Base-by-base conservation (phyloP, 2,797 vertebrate genomes). In the Chanos chanos region DNA sequence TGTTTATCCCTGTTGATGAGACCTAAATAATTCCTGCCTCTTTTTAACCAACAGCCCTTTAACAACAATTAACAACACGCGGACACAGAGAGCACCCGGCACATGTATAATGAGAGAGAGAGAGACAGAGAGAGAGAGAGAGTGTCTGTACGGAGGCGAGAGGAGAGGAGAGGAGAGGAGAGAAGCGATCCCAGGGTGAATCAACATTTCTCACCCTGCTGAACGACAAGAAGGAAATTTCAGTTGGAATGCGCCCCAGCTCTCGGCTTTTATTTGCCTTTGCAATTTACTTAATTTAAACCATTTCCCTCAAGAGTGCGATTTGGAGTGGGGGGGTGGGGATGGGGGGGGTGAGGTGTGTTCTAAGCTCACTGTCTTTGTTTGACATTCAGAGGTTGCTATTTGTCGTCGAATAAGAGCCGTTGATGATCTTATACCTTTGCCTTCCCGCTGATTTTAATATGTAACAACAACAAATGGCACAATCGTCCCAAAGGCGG, bases 1-100 rank as follows among this genome's bases (percentile, higher is more conserved):
- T 86, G 83, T 88, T 87, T 87, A 87, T 85, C n/a, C 86, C 71
- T 82, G 80, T 87, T 88, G 88, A 89, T 78, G 73, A 90, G 89
- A 78, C 75, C 81, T 85, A 86, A 90, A 87, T 86, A 87, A 89
- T 84, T 75, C 79, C 80, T 78, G 80, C 79, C 85, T 87, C 82
- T 84, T 86, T 86, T 89, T 77, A 64, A 77, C 80, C 81, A 84
- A 80, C 78, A 87, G 79, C 86, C 87, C 86, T 88, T 87, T 87
- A 89, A 85, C 84, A 85, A 87, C 86, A 88, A 86, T 89, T 90
- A 89, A 85, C 83, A 78, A 85, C n/a, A 77, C 77, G 54, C 0
- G 72, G 86, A 88, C 82, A 84, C 58, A 64, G 53, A 82, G 61
- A 70, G 62, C 70, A 19, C 61, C 62, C 82, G 80, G 83, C 75